Conservation (phyloP, 30 jellyfish, hydroid and myxozoan species). For the Rhopilema esculentum region DNA sequence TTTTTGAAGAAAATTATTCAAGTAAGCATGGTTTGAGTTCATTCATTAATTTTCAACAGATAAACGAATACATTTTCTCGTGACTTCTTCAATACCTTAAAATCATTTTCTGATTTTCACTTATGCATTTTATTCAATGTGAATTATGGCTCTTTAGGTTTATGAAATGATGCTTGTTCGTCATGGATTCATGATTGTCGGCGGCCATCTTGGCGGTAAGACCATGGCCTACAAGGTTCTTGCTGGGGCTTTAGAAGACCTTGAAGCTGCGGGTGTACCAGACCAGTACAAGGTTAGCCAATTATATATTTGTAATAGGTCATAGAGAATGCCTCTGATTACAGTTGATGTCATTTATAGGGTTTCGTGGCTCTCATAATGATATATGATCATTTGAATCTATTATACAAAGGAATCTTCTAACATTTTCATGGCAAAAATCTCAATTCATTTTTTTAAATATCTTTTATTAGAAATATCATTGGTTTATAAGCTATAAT, state of each 20-base stretch:
- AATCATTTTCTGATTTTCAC: not conserved
- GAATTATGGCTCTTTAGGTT: slow-evolving; percentile 36
- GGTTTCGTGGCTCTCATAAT: no score
- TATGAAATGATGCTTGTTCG: slow-evolving; percentile 96
- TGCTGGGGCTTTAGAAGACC: slow-evolving; percentile 87
- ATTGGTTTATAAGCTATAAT: no score
- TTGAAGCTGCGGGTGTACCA: slow-evolving; percentile 81
- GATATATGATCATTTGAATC: not conserved
- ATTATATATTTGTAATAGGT: not conserved
- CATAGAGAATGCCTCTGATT: not conserved
- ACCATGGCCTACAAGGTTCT: slow-evolving; percentile 94
- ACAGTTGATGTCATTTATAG: not conserved
- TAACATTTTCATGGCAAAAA: no score
- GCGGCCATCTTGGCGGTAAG: slow-evolving; percentile 98
- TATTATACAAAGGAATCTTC: not conserved
- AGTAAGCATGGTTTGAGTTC: no score
- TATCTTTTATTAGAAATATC: no score
- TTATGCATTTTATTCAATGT: no score
- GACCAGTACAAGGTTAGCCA: slow-evolving; percentile 79
- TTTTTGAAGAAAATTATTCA: slow-evolving; percentile 86
- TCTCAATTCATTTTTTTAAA: no score
- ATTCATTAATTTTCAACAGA: no score
- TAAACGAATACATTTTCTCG: no score
- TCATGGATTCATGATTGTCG: slow-evolving; percentile 98
- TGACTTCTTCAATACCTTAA: not conserved